Evolutionary conservation across 2,888 invertebrate genomes (phyloP), one percentile per base, ranked within the genome.

Genomic region (Hydraecia micacea): DNA sequence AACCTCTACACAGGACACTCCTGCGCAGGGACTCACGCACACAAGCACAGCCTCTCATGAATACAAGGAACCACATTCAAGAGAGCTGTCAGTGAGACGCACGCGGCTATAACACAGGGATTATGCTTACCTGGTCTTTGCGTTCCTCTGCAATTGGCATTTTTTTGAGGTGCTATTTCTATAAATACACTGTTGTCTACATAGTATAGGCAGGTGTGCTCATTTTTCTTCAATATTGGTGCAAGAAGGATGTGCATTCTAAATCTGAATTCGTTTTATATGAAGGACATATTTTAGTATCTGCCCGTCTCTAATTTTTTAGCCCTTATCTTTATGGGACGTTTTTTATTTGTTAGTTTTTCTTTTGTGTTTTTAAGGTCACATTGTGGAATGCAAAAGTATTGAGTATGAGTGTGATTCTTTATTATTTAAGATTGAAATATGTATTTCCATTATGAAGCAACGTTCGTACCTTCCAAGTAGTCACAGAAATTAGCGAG

Each of bases 1-100:
- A 94, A 94, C 95, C 95, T 94, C 94, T 92, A 92, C 93, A 92
- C 91, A 93, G 94, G 95, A 93, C 94, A 94, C 92, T 95, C 94
- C 92, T 92, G 94, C 93, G 94, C 94, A 92, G 92, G 93, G 93
- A 92, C 92, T 90, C 92, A 92, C 93, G 89, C 95, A 91, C 93
- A 94, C 95, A 92, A 84, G 83, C 81, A 81, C 73, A 88, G 68
- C 73, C 73, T 71, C 81, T 90, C 86, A 87, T 92, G 90, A 86
- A 85, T 87, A 90, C 87, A 90, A 81, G 79, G 78, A 81, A 90
- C 90, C 87, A 92, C 90, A 88, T 84, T 88, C 83, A 89, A 89
- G 83, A 86, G 91, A 89, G 85, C 90, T 90, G 91, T 91, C 89
- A 86, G 86, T 85, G 77, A 73, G 77, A 91, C 90, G 87, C 91